These are phyloP conservation scores for Chionoecetes opilio DNA, from an alignment of 1,140 invertebrate genomes.

Conservation along the genomic window DNA sequence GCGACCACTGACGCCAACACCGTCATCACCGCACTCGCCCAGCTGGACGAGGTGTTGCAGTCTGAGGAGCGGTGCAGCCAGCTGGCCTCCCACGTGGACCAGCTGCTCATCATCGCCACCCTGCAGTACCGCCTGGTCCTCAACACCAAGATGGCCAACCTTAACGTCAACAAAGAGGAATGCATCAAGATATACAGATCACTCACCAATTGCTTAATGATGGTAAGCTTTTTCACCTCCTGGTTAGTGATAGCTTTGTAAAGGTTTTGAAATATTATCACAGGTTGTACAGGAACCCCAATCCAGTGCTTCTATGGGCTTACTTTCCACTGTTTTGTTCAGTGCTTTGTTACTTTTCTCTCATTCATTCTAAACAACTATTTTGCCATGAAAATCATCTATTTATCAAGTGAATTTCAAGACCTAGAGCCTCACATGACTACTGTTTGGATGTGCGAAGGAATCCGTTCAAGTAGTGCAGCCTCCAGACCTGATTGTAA, in stretches of 20 bases:
- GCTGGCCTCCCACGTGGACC: slow-evolving; percentile 87
- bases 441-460: too few relatives aligned
- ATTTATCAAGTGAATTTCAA: too few relatives aligned
- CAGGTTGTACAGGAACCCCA: too few relatives aligned
- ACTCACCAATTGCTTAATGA: slow-evolving; percentile 81
- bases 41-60: slow-evolving; percentile 81
- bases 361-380: too few relatives aligned
- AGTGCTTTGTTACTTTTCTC: too few relatives aligned
- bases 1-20: slow-evolving; percentile 79
- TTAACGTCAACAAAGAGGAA: slow-evolving; percentile 83
- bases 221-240: slow-evolving; percentile 57
- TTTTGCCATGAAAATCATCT: too few relatives aligned
- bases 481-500: too few relatives aligned
- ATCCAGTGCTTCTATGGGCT: too few relatives aligned
- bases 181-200: slow-evolving; percentile 84
- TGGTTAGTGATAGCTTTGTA: not conserved
- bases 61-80: slow-evolving; percentile 77
- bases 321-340: too few relatives aligned
- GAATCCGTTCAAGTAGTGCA: too few relatives aligned
- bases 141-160: slow-evolving; percentile 84
- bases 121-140: slow-evolving; percentile 88
- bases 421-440: too few relatives aligned
- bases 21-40: slow-evolving; percentile 79
- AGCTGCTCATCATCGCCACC: slow-evolving; percentile 88
- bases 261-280: too few relatives aligned